These are phyloP conservation scores for Aphyosemion australe DNA, from an alignment of 2,113 vertebrate species.

Conservation along the genomic window DNA sequence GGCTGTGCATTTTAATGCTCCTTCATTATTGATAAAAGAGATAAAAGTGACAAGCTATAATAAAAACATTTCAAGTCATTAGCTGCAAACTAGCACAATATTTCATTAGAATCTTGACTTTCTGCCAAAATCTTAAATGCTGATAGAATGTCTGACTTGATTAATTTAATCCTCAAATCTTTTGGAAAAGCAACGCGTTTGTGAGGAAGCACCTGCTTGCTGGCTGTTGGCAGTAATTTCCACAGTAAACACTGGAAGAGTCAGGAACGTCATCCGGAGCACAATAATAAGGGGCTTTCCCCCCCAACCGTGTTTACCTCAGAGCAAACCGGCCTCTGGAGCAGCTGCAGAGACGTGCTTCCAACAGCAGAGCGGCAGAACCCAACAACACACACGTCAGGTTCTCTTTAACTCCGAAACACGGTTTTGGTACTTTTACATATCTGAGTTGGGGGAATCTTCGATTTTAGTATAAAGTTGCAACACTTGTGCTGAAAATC, in stretches of 20 bases:
- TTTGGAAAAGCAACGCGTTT: constrained; percentile 64
- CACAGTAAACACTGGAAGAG: constrained; percentile 77
- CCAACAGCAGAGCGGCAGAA: constrained; percentile 10
- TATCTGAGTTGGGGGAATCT: neutral
- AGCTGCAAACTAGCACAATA: too few species aligned
- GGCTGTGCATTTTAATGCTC: too few species aligned
- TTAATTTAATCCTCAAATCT: constrained; percentile 48
- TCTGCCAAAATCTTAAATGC: neutral
- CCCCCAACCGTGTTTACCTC: constrained; percentile 74
- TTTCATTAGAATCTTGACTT: neutral
- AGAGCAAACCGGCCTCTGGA: constrained; percentile 46
- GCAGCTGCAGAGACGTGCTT: constrained; percentile 69
- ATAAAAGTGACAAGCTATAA: neutral
- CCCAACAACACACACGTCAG: constrained; percentile 40
- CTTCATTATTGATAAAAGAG: too few species aligned
- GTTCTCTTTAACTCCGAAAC: constrained; percentile 28
- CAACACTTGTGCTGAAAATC: constrained; percentile 8
- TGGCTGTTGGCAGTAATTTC: constrained; percentile 70
- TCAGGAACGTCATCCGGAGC: constrained; percentile 75
- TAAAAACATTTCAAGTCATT: too few species aligned
- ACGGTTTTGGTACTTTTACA: neutral
- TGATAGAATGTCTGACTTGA: constrained; percentile 17
- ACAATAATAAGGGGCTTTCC: constrained; percentile 80
- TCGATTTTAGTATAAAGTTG: too few species aligned
- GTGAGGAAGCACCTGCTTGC: constrained; percentile 83